Percentiles rank a stretch among this genome's conserved stretches.
These are phyloP conservation scores for Sitobion miscanthi DNA, from an alignment of 1,140 invertebrate genomes.

Conservation along the genomic window DNA sequence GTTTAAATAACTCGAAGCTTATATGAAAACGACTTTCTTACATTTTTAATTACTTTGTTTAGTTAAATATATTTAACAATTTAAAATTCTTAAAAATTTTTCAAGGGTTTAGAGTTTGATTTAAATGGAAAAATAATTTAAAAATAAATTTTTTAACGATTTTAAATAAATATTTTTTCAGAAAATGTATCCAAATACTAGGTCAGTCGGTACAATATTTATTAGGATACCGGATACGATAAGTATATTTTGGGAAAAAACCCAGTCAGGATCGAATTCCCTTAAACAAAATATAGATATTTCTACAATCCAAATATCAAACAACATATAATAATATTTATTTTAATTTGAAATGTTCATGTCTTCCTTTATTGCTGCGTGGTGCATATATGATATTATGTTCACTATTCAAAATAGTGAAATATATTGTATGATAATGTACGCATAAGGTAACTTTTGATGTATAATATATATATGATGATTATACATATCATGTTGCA, in stretches of 20 bases:
- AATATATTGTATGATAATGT: neutral
- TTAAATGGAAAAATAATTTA: neutral
- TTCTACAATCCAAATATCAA: neutral
- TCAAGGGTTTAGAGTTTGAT: neutral
- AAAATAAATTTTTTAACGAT: neutral
- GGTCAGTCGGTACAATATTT: no score
- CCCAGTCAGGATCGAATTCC: neutral
- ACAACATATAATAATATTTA: neutral
- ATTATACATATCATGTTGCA: neutral
- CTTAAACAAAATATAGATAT: neutral
- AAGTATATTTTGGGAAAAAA: no score
- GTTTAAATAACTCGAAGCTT: no score
- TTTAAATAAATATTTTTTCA: neutral
- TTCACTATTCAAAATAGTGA: no score
- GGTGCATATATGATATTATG: neutral
- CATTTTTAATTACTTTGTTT: neutral
- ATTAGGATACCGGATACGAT: no score
- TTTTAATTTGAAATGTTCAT: neutral
- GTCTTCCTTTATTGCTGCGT: neutral
- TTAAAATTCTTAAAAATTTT: no score
- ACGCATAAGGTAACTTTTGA: neutral
- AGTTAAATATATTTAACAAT: no score
- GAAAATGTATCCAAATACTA: neutral
- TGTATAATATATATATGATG: no score
- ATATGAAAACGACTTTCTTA: neutral